Evolutionary conservation across 2,797 vertebrate species (phyloP).

Genomic region (Thunnus albacares): DNA sequence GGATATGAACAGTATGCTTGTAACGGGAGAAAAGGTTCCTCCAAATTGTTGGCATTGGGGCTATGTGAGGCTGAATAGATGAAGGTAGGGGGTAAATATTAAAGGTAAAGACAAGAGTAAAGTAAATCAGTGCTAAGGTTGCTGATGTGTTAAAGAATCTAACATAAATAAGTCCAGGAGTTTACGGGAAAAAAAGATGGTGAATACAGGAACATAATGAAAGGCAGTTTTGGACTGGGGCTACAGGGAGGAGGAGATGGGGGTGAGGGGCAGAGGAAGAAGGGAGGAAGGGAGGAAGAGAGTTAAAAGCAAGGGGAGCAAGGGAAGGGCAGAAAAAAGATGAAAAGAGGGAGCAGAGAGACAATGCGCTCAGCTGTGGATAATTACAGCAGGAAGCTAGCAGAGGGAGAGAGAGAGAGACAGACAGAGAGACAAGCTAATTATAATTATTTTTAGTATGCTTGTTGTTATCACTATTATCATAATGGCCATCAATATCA

Average conservation of each 20-base stretch:
- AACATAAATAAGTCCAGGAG: conserved; percentile 11
- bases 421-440: conserved; percentile 86
- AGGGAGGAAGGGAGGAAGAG: conserved; percentile 63
- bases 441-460: conserved; percentile 90
- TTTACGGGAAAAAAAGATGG: conserved; percentile 15
- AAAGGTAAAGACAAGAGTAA: not conserved
- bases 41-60: not conserved
- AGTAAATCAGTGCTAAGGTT: conserved; percentile 16
- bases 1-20: not conserved
- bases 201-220: conserved; percentile 44
- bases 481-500: conserved; percentile 88
- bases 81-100: not conserved
- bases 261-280: conserved; percentile 65
- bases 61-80: not conserved
- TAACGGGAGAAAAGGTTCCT: conserved; percentile 16
- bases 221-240: conserved; percentile 55
- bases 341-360: conserved; percentile 83
- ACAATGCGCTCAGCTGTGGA: conserved; percentile 88
- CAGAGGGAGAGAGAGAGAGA: conserved; percentile 69
- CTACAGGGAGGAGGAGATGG: conserved; percentile 52
- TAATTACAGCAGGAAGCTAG: conserved; percentile 87
- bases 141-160: conserved; percentile 5
- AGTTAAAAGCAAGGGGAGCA: conserved; percentile 73
- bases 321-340: conserved; percentile 79
- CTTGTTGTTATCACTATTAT: conserved; percentile 89